Percentiles rank a stretch among this genome's conserved stretches.
These are phyloP conservation scores for Cephus pulcher DNA, from an alignment of 2,888 invertebrate genomes.

Conservation along the genomic window DNA sequence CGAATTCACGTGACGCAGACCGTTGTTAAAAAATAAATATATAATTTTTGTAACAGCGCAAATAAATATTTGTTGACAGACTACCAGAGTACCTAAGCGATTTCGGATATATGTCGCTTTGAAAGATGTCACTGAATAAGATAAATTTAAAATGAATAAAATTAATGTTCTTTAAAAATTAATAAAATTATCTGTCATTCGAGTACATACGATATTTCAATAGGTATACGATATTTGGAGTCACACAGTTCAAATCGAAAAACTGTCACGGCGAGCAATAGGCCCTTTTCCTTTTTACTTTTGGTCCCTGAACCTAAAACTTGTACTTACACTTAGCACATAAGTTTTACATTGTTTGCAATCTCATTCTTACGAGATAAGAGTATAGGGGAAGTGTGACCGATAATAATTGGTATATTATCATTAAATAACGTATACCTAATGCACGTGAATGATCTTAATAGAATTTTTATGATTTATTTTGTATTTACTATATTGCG, in stretches of 20 bases:
- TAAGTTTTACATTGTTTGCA: constrained; percentile 6
- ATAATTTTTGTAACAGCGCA: constrained; percentile 27
- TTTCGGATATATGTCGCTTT: not conserved
- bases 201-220: not conserved
- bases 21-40: constrained; percentile 8
- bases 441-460: not conserved
- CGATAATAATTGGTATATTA: constrained; percentile 1
- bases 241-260: not conserved
- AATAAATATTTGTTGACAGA: constrained; percentile 18
- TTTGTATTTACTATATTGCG: not conserved
- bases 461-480: not conserved
- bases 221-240: not conserved
- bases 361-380: constrained; percentile 1
- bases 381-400: not conserved
- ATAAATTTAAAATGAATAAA: not conserved
- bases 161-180: not conserved
- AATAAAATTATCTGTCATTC: not conserved
- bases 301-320: constrained; percentile 57
- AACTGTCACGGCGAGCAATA: not conserved
- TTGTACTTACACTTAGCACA: constrained; percentile 40
- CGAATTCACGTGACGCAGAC: constrained; percentile 5
- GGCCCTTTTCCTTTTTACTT: constrained; percentile 9
- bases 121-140: not conserved
- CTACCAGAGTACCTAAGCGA: not conserved
- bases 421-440: not conserved